phyloP scores from a whole-genome alignment of 1,140 invertebrate species.

The Caenorhabditis inopinata region DNA sequence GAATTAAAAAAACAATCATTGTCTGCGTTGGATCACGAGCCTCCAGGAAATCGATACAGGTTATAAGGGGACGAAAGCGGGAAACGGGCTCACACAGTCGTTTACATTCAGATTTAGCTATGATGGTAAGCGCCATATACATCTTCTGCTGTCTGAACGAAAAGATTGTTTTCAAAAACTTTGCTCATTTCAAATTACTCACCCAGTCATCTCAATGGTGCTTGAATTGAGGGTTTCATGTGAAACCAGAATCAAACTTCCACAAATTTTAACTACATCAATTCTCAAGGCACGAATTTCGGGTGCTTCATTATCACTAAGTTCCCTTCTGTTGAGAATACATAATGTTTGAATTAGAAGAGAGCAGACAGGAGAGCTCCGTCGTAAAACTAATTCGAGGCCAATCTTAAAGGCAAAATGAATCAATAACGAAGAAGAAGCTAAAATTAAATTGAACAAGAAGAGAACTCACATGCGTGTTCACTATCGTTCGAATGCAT shows the following conservation, averaged over 20 bases:
- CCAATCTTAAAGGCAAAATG: not conserved
- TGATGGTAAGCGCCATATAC: not conserved
- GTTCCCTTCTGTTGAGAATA: not conserved
- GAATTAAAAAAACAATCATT: constrained; percentile 20
- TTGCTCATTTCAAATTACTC: not conserved
- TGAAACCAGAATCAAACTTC: not conserved
- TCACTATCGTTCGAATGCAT: not conserved
- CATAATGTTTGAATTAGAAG: constrained; percentile 14
- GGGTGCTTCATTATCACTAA: not conserved
- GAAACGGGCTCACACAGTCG: not conserved
- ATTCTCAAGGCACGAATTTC: not conserved
- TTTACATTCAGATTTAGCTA: constrained; percentile 9
- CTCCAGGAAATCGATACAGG: not conserved
- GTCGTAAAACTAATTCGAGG: not conserved
- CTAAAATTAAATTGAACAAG: not conserved
- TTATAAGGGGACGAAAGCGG: not conserved
- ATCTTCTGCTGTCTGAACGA: constrained; percentile 22
- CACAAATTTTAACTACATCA: not conserved
- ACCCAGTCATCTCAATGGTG: constrained; percentile 10
- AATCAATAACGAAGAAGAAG: not conserved
- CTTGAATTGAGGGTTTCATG: not conserved
- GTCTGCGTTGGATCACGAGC: not conserved
- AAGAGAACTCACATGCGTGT: not conserved
- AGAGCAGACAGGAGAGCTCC: not conserved
- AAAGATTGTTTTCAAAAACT: not conserved